Percentiles rank a stretch among this genome's conserved stretches.
These are phyloP conservation scores for Pristis pectinata DNA, from an alignment of 2,797 vertebrate species.

Conservation along the genomic window DNA sequence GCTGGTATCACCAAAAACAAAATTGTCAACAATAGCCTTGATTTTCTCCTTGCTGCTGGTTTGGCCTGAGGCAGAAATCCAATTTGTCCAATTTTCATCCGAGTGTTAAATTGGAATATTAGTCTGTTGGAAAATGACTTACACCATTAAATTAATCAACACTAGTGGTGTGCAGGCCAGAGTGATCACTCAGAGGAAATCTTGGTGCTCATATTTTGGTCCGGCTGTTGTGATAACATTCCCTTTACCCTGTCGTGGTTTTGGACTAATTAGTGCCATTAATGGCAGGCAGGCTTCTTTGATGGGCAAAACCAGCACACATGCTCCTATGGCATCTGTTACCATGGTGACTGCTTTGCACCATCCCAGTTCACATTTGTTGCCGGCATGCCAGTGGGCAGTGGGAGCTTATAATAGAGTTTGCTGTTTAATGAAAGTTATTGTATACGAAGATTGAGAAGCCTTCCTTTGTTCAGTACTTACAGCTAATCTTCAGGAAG, in stretches of 20 bases:
- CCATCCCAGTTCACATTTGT: not conserved
- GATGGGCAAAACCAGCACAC: not conserved
- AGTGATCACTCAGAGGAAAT: not conserved
- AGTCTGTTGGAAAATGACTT: not conserved
- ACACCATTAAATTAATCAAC: not conserved
- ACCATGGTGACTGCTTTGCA: not conserved
- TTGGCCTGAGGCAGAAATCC: not conserved
- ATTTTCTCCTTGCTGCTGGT: constrained; percentile 7
- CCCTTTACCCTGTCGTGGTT: not conserved
- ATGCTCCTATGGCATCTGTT: not conserved
- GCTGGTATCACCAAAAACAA: not conserved
- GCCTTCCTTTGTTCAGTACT: not conserved
- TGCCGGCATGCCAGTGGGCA: not conserved
- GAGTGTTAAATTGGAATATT: constrained; percentile 23
- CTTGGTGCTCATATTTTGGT: not conserved
- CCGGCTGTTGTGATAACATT: not conserved
- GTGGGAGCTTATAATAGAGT: not conserved
- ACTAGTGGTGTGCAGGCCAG: not conserved
- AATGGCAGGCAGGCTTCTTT: not conserved
- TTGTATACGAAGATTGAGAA: not conserved
- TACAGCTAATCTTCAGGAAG: not conserved
- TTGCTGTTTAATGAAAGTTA: no score
- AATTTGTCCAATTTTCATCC: constrained; percentile 20
- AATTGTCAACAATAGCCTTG: not conserved
- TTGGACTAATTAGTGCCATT: not conserved